Percentiles rank a stretch among this genome's conserved stretches.
These are phyloP conservation scores for Astreopora myriophthalma DNA, from an alignment of 64 coral and sea anemone genomes.

Conservation along the genomic window DNA sequence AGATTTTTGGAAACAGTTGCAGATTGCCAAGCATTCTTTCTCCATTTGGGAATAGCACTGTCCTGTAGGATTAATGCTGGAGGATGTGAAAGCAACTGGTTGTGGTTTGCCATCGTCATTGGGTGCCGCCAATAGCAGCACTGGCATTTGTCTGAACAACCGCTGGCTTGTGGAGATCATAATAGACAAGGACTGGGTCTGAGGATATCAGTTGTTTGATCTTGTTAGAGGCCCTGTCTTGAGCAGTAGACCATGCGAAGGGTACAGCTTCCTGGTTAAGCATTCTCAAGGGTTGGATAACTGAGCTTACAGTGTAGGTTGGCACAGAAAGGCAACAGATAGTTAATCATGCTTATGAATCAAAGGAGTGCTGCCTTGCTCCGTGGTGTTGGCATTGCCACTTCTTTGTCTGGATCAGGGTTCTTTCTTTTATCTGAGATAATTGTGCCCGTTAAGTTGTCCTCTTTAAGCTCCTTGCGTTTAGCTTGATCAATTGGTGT, in stretches of 20 bases:
- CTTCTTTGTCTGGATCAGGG: conserved; percentile 38
- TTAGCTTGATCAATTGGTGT: conserved; percentile 27
- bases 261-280: conserved; percentile 28
- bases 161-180: conserved; percentile 55
- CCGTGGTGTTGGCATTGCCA: conserved; percentile 37
- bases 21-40: conserved; percentile 54
- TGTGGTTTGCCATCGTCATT: conserved; percentile 54
- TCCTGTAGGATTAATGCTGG: conserved; percentile 42
- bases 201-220: conserved; percentile 67
- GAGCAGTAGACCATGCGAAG: conserved; percentile 30
- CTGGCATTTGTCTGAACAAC: conserved; percentile 40
- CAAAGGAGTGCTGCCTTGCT: conserved; percentile 44
- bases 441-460: conserved; percentile 59
- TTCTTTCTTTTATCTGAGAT: conserved; percentile 54
- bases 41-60: conserved; percentile 46
- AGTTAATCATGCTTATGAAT: conserved; percentile 56
- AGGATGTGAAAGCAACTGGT: conserved; percentile 46
- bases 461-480: too few relatives aligned
- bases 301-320: conserved; percentile 21
- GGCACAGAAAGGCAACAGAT: conserved; percentile 35
- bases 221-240: conserved; percentile 69
- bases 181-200: conserved; percentile 50
- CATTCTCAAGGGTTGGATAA: not conserved
- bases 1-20: conserved; percentile 70
- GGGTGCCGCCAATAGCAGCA: not conserved